Percentiles rank a stretch among this genome's conserved stretches.
These are phyloP conservation scores for Leptinotarsa texana DNA, from an alignment of 1,140 invertebrate species.

Conservation along the genomic window DNA sequence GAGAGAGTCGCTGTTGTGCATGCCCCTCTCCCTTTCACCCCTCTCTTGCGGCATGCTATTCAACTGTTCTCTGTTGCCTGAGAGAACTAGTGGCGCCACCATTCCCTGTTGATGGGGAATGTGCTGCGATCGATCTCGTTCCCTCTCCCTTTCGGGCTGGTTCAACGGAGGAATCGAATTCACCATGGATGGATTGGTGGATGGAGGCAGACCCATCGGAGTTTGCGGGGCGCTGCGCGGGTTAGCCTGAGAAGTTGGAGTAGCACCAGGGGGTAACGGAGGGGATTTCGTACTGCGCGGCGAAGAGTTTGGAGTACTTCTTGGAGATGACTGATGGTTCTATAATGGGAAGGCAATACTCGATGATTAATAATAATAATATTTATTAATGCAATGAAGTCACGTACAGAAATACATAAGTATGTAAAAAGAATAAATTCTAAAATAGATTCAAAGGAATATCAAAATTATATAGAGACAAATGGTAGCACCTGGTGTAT, in stretches of 20 bases:
- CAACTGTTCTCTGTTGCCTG: constrained; percentile 33
- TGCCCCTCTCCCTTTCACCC: constrained; percentile 39
- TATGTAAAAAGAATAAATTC: too few relatives aligned
- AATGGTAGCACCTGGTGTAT: too few relatives aligned
- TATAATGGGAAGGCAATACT: constrained; percentile 29
- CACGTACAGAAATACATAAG: too few relatives aligned
- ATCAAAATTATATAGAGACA: too few relatives aligned
- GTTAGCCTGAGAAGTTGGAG: constrained; percentile 56
- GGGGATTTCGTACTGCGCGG: constrained; percentile 88
- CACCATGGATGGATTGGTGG: constrained; percentile 43
- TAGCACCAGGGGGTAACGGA: constrained; percentile 64
- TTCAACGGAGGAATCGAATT: constrained; percentile 32
- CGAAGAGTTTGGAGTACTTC: constrained; percentile 89
- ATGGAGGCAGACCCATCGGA: constrained; percentile 62
- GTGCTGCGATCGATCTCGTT: constrained; percentile 25
- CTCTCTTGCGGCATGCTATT: constrained; percentile 41
- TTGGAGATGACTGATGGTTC: constrained; percentile 85
- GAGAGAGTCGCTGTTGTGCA: constrained; percentile 53
- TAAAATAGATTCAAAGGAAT: too few relatives aligned
- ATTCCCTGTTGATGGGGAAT: constrained; percentile 24
- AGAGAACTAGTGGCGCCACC: constrained; percentile 32
- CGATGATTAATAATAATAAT: not conserved
- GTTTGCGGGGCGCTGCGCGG: constrained; percentile 73
- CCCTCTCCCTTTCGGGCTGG: constrained; percentile 24
- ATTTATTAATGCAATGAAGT: too few relatives aligned